Evolutionary conservation across 1,140 invertebrate species (phyloP), one percentile per base, ranked within the genome.

Genomic region (Atta colombica): DNA sequence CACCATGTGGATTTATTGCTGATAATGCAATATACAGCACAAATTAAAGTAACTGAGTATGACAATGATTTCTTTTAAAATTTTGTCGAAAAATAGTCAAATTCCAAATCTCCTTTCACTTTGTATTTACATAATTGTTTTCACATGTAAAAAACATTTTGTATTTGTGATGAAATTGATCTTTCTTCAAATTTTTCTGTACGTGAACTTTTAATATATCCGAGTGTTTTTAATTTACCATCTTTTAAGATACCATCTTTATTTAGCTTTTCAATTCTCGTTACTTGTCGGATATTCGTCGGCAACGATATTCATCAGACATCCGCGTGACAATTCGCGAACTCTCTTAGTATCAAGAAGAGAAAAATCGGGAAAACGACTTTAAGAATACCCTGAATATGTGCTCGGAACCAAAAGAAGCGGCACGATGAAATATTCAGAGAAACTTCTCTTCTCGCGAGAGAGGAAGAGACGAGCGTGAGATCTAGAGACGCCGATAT

Each of bases 401-500:
- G 58, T 28, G 16, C 58, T 16, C 25, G 53, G 49, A 61, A 45
- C 21, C 45, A 21, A 69, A 55, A 71, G 65, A 45, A 81, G 49
- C 14, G 53, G 21, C 49, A 39, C 75, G 60, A 18, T 61, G 21
- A 84, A 75, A 84, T 51, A 75, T 84, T 75, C 69, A 75, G 39
- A 84, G 69, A 75, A 51, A 75, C 68, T 72, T 58, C 66, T 71
- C 51, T 80, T 14, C 45, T 18, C 31, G n/a, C 49, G 65, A 55
- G 53, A 78, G 61, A 51, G 60, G 45, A 71, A 60, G 53, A 72
- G 65, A 69, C 78, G 65, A 58, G 63, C 61, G 61, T 49, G 49
- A 81, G 77, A 81, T 81, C 31, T 16, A 55, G 49, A 69, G 63
- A 69, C 77, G 45, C 65, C 77, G 66, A 82, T 82, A 82, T 82